Evolutionary conservation across 2,888 invertebrate genomes (phyloP).

Genomic region (Xylota segnis): DNA sequence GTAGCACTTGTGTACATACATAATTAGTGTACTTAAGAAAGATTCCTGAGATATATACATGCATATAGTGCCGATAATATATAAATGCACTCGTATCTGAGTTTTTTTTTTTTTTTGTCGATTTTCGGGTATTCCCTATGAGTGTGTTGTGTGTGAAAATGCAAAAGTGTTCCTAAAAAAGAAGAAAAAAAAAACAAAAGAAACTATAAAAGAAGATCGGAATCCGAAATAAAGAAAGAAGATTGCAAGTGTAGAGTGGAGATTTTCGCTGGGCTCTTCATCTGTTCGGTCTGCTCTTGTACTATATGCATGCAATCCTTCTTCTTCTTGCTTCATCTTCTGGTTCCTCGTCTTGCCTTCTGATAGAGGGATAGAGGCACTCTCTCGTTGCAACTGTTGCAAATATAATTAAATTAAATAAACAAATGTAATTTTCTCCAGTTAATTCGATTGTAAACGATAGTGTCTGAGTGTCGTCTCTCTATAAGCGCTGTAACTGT

Average conservation of each 20-base stretch:
- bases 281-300: slow-evolving; percentile 26
- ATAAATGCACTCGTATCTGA: slow-evolving; percentile 32
- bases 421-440: slow-evolving; percentile 69
- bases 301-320: slow-evolving; percentile 1
- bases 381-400: slow-evolving; percentile 32
- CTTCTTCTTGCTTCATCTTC: neutral
- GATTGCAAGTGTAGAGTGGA: slow-evolving; percentile 32
- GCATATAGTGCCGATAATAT: neutral
- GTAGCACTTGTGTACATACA: neutral
- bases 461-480: slow-evolving; percentile 62
- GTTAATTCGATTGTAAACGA: slow-evolving; percentile 69
- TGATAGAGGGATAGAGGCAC: slow-evolving; percentile 7
- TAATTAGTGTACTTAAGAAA: slow-evolving; percentile 25
- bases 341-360: neutral
- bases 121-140: slow-evolving; percentile 34
- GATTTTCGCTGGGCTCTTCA: slow-evolving; percentile 19
- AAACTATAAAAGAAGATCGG: neutral
- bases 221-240: slow-evolving; percentile 39
- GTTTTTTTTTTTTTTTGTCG: no score
- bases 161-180: slow-evolving; percentile 47
- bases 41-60: slow-evolving; percentile 26
- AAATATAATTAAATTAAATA: slow-evolving; percentile 72
- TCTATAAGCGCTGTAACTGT: slow-evolving; percentile 60
- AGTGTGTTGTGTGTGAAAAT: slow-evolving; percentile 56
- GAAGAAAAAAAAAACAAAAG: slow-evolving; percentile 32